Evolutionary conservation across 2,113 vertebrate genomes (phyloP).

Genomic region (Pseudonaja textilis): DNA sequence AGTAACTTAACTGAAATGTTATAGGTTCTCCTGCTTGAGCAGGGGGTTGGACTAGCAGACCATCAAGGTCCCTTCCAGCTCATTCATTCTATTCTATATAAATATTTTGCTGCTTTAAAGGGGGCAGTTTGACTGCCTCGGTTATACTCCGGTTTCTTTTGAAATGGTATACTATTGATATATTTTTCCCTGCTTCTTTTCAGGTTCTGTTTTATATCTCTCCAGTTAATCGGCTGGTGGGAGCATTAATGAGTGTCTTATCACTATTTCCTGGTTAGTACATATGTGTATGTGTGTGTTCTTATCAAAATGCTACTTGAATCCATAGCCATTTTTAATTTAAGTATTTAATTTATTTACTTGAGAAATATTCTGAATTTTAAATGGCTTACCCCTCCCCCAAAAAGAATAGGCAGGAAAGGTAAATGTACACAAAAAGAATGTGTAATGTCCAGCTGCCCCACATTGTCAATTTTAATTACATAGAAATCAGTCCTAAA

Average conservation of each 20-base stretch:
- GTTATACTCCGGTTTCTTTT: background rate
- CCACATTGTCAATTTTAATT: background rate
- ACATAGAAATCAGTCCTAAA: background rate
- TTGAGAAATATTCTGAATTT: background rate
- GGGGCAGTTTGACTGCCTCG: background rate
- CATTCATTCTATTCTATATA: background rate
- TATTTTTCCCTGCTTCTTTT: conserved; percentile 23
- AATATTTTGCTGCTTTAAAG: background rate
- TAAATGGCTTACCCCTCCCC: background rate
- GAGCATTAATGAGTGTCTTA: conserved; percentile 90
- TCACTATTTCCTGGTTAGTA: conserved; percentile 95
- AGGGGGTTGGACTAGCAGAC: too few relatives aligned
- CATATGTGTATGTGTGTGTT: background rate
- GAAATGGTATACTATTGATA: background rate
- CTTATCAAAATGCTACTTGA: background rate
- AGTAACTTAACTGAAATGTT: too few relatives aligned
- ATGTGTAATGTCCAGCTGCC: background rate
- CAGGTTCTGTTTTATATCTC: conserved; percentile 95
- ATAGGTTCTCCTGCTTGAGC: too few relatives aligned
- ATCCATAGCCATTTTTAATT: background rate
- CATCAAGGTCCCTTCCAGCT: too few relatives aligned
- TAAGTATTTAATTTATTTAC: background rate
- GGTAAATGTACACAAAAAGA: background rate
- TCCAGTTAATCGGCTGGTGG: conserved; percentile 91
- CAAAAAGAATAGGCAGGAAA: background rate